A percentile compares a stretch with the other conserved stretches of the same genome.
These are phyloP conservation scores for Bradypodion ventrale DNA, from an alignment of 2,797 vertebrate species.

Conservation along the genomic window DNA sequence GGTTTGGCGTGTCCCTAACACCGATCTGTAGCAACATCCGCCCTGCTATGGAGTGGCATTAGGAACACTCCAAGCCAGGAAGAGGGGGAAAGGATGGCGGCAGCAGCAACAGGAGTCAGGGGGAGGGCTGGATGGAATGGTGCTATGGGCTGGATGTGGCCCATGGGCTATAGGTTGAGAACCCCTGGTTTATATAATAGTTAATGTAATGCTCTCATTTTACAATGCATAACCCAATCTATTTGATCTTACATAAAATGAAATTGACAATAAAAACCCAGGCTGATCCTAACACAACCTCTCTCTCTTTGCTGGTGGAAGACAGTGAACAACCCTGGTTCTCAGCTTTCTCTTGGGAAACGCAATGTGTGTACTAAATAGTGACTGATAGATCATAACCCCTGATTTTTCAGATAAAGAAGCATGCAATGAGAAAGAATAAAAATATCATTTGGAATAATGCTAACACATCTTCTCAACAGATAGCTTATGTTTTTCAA, in stretches of 20 bases:
- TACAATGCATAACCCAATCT: not conserved
- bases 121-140: no score
- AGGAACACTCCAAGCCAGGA: no score
- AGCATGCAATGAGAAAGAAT: slow-evolving; percentile 25
- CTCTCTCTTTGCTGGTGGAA: slow-evolving; percentile 7
- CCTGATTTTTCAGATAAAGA: slow-evolving; percentile 38
- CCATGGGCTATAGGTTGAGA: no score
- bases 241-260: not conserved
- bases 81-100: no score
- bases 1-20: no score
- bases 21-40: no score
- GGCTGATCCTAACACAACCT: not conserved
- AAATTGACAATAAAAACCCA: not conserved
- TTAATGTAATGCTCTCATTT: not conserved
- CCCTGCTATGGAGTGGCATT: no score
- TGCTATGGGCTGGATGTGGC: no score
- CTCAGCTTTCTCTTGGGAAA: slow-evolving; percentile 15
- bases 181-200: not conserved
- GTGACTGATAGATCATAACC: fast-evolving
- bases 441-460: slow-evolving; percentile 31
- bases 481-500: slow-evolving; percentile 8
- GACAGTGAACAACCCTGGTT: not conserved
- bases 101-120: no score
- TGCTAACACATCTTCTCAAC: slow-evolving; percentile 3
- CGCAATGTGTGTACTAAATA: not conserved